A percentile compares a stretch with the other conserved stretches of the same genome.
phyloP scores from a whole-genome alignment of 1,140 invertebrate genomes.

The Asobara japonica region DNA sequence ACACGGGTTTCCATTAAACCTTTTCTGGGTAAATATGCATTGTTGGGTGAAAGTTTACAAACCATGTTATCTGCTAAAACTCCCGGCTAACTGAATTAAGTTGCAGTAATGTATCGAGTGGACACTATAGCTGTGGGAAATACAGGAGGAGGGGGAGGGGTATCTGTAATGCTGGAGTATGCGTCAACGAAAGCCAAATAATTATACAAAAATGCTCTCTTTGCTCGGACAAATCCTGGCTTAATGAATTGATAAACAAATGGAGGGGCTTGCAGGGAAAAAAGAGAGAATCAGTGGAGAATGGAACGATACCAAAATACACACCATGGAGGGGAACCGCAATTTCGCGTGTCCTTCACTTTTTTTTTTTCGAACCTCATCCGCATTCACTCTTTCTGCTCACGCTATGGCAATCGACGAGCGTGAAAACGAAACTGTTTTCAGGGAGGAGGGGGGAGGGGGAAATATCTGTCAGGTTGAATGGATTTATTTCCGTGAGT shows the following conservation, averaged over 20 bases:
- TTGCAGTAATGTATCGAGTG: slow-evolving; percentile 54
- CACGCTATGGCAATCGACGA: slow-evolving; percentile 45
- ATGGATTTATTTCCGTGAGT: background rate
- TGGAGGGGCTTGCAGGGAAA: slow-evolving; percentile 2
- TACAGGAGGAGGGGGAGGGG: slow-evolving; percentile 36
- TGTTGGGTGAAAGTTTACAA: slow-evolving; percentile 48
- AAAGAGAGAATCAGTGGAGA: background rate
- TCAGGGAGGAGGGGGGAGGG: slow-evolving; percentile 1
- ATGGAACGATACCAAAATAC: slow-evolving; percentile 42
- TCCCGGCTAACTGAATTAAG: slow-evolving; percentile 53
- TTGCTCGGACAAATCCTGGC: background rate
- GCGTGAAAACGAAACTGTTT: slow-evolving; percentile 48
- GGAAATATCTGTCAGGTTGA: background rate
- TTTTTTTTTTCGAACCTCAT: slow-evolving; percentile 2
- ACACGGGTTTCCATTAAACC: slow-evolving; percentile 24
- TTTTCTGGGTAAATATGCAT: slow-evolving; percentile 26
- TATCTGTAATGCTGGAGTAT: slow-evolving; percentile 30
- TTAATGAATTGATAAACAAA: slow-evolving; percentile 1
- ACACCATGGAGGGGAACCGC: slow-evolving; percentile 48
- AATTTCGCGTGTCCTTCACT: slow-evolving; percentile 38
- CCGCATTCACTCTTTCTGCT: background rate
- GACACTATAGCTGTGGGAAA: slow-evolving; percentile 16
- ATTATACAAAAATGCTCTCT: background rate
- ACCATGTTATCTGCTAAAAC: slow-evolving; percentile 49
- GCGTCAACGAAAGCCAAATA: background rate